Evolutionary conservation across 2,888 invertebrate species (phyloP).

Genomic region (Atethmia centrago): DNA sequence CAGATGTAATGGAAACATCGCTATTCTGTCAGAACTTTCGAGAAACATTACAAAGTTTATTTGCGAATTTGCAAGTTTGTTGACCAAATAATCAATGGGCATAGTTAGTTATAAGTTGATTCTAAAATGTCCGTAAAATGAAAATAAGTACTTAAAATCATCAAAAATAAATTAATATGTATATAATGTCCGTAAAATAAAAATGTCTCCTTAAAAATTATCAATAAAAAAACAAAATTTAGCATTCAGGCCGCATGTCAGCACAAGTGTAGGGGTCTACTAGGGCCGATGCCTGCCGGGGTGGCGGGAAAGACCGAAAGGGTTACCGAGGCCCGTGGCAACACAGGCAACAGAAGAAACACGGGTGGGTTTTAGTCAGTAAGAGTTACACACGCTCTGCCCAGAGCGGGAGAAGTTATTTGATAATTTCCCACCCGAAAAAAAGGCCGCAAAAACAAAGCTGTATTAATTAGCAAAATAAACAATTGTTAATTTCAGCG

Average conservation of each 20-base stretch:
- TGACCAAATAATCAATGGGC: background rate
- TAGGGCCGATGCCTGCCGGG: too few relatives aligned
- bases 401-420: too few relatives aligned
- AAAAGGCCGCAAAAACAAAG: too few relatives aligned
- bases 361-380: too few relatives aligned
- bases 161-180: background rate
- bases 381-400: too few relatives aligned
- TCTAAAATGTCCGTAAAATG: background rate
- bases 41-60: conserved; percentile 8
- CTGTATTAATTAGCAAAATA: background rate
- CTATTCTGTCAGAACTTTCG: conserved; percentile 43
- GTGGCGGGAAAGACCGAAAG: too few relatives aligned
- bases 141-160: background rate
- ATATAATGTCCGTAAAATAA: background rate
- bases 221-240: background rate
- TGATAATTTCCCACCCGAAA: too few relatives aligned
- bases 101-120: background rate
- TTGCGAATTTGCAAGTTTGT: conserved; percentile 11
- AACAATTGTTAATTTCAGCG: background rate
- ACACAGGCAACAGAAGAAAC: too few relatives aligned
- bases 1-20: conserved; percentile 40
- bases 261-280: too few relatives aligned
- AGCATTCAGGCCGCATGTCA: too few relatives aligned
- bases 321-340: too few relatives aligned
- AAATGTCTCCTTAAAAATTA: background rate